Percentiles rank a stretch among this genome's conserved stretches.
Evolutionary conservation across 1,140 invertebrate species (phyloP).

Genomic region (Drosophila miranda): DNA sequence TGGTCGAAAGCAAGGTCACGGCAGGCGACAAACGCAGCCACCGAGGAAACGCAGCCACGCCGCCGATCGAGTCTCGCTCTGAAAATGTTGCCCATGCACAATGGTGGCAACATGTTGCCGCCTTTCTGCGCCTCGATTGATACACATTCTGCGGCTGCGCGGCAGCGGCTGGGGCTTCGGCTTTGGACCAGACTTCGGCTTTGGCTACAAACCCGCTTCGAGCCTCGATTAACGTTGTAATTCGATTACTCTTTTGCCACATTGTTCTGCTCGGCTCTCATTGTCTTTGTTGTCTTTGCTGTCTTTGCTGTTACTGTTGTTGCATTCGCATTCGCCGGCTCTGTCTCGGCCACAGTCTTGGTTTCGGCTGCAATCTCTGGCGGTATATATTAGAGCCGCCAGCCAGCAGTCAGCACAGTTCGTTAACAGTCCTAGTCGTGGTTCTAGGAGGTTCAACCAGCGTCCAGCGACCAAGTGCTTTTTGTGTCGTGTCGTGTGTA

Average conservation of each 20-base stretch:
- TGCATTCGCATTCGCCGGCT: slow-evolving; percentile 37
- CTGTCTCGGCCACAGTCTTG: slow-evolving; percentile 34
- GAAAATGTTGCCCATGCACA: slow-evolving; percentile 42
- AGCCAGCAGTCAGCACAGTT: slow-evolving; percentile 78
- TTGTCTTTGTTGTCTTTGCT: slow-evolving; percentile 35
- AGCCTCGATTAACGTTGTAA: slow-evolving; percentile 77
- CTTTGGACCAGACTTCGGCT: slow-evolving; percentile 45
- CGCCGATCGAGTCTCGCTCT: neutral
- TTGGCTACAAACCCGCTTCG: slow-evolving; percentile 64
- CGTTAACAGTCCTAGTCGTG: slow-evolving; percentile 82
- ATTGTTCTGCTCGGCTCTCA: slow-evolving; percentile 72
- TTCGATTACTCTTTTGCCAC: slow-evolving; percentile 72
- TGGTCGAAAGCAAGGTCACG: slow-evolving; percentile 74
- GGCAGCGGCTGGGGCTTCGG: slow-evolving; percentile 13
- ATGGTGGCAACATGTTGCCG: slow-evolving; percentile 47
- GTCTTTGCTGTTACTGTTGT: slow-evolving; percentile 9
- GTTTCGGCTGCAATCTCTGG: slow-evolving; percentile 36
- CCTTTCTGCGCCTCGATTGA: slow-evolving; percentile 30
- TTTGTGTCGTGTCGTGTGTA: slow-evolving; percentile 60
- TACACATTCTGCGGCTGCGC: slow-evolving; percentile 51
- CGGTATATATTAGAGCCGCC: slow-evolving; percentile 79
- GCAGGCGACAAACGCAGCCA: slow-evolving; percentile 59
- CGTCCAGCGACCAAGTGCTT: slow-evolving; percentile 56
- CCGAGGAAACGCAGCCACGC: slow-evolving; percentile 2
- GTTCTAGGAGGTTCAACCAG: slow-evolving; percentile 82